Percentiles rank a stretch among this genome's conserved stretches.
These are phyloP conservation scores for Cylloceria caligata DNA, from an alignment of 2,888 invertebrate genomes.

Conservation along the genomic window DNA sequence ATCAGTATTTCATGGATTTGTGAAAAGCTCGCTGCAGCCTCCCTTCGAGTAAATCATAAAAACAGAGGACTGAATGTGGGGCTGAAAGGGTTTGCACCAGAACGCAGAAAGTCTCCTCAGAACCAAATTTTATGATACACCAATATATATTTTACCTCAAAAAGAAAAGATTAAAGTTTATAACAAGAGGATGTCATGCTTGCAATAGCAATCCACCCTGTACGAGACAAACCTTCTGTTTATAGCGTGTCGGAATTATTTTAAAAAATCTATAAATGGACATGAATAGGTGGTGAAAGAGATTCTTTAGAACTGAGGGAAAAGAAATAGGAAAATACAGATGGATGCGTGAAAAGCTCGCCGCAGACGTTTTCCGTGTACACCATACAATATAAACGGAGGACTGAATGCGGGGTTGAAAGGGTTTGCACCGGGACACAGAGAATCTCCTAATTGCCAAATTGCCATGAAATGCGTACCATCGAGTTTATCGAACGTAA, in stretches of 20 bases:
- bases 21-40: constrained; percentile 27
- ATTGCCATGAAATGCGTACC: too few relatives aligned
- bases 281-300: neutral
- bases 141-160: neutral
- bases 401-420: constrained; percentile 37
- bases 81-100: constrained; percentile 38
- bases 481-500: neutral
- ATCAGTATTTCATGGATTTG: neutral
- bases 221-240: neutral
- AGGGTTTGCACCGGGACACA: constrained; percentile 31
- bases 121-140: neutral
- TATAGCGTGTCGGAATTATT: neutral
- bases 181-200: neutral
- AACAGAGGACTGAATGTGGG: constrained; percentile 33
- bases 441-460: too few relatives aligned
- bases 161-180: neutral
- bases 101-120: too few relatives aligned
- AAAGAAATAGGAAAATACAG: constrained; percentile 12
- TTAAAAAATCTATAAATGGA: neutral
- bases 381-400: constrained; percentile 31
- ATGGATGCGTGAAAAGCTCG: constrained; percentile 32
- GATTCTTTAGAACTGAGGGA: neutral
- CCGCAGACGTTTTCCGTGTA: constrained; percentile 31
- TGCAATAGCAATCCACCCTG: constrained; percentile 4
- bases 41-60: constrained; percentile 35